A percentile compares a stretch with the other conserved stretches of the same genome.
phyloP scores from a whole-genome alignment of 2,888 invertebrate species.

The Rhamphomyia laevipes region DNA sequence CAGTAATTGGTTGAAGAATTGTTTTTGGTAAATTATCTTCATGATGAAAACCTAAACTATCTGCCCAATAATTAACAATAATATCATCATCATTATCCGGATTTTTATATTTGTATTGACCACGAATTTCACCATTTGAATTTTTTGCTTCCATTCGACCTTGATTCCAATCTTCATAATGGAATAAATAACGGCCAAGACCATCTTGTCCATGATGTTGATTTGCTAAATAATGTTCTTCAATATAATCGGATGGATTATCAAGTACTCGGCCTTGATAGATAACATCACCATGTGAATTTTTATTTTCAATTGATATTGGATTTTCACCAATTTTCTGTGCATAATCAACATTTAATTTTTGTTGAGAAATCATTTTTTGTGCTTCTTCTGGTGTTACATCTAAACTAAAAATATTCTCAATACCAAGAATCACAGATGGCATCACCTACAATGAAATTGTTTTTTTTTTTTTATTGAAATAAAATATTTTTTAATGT shows the following conservation, averaged over 20 bases:
- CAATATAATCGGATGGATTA: slow-evolving; percentile 52
- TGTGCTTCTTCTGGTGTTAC: slow-evolving; percentile 43
- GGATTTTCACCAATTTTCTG: slow-evolving; percentile 43
- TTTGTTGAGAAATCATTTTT: slow-evolving; percentile 31
- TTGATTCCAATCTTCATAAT: slow-evolving; percentile 61
- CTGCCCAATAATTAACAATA: slow-evolving; percentile 53
- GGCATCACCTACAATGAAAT: too few species aligned
- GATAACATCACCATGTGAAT: slow-evolving; percentile 31
- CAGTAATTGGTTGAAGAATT: slow-evolving; percentile 49
- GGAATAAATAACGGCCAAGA: slow-evolving; percentile 59
- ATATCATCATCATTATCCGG: slow-evolving; percentile 38
- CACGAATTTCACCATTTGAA: slow-evolving; percentile 52
- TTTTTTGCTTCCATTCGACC: slow-evolving; percentile 59
- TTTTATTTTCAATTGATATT: slow-evolving; percentile 31
- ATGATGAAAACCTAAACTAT: slow-evolving; percentile 66
- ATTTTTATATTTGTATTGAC: slow-evolving; percentile 57
- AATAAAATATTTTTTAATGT: too few species aligned
- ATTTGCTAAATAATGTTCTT: slow-evolving; percentile 57
- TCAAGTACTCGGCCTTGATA: slow-evolving; percentile 45
- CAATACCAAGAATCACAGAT: slow-evolving; percentile 18
- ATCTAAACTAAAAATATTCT: slow-evolving; percentile 41
- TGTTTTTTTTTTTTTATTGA: too few species aligned
- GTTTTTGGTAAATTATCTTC: slow-evolving; percentile 58
- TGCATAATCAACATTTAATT: slow-evolving; percentile 41
- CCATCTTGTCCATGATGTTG: slow-evolving; percentile 63